Conservation (phyloP, 2,113 vertebrate species). For the Thunnus maccoyii region DNA sequence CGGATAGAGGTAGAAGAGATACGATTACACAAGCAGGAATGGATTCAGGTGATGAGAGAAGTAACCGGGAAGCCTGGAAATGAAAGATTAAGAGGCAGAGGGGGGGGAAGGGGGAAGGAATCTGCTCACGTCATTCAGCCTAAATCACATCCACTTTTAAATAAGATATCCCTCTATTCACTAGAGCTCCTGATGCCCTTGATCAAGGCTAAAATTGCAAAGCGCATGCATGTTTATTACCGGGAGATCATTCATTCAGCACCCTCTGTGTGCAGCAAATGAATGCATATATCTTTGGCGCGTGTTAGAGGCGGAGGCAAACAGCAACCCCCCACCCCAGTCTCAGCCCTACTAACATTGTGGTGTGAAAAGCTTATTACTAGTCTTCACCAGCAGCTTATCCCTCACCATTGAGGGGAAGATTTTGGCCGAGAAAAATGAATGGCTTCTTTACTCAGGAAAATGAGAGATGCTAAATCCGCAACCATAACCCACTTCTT, state of each 20-base stretch:
- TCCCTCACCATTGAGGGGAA: slow-evolving; percentile 48
- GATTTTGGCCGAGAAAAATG: slow-evolving; percentile 48
- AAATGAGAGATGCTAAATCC: slow-evolving; percentile 64
- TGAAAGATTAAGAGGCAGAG: slow-evolving; percentile 13
- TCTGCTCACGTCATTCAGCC: slow-evolving; percentile 24
- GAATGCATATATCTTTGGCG: slow-evolving; percentile 44
- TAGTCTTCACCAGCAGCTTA: slow-evolving; percentile 62
- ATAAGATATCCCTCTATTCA: slow-evolving; percentile 42
- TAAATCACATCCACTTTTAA: slow-evolving; percentile 41
- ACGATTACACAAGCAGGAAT: slow-evolving; percentile 44
- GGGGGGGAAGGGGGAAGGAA: neutral
- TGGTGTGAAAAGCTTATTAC: slow-evolving; percentile 68
- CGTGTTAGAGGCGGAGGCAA: slow-evolving; percentile 42
- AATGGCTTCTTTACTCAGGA: slow-evolving; percentile 49
- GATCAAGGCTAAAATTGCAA: slow-evolving; percentile 53
- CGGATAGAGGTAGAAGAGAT: slow-evolving; percentile 33
- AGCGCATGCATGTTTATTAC: slow-evolving; percentile 60
- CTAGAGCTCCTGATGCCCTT: slow-evolving; percentile 27
- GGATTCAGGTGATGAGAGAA: slow-evolving; percentile 51
- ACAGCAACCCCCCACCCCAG: slow-evolving; percentile 6
- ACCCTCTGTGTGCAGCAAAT: slow-evolving; percentile 11
- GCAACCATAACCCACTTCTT: slow-evolving; percentile 59
- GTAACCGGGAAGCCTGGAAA: slow-evolving; percentile 18
- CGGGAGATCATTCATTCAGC: slow-evolving; percentile 53
- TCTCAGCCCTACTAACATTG: slow-evolving; percentile 47